Percentiles rank a stretch among this genome's conserved stretches.
phyloP scores from a whole-genome alignment of 2,797 vertebrate genomes.

The Sebastes vulpes region DNA sequence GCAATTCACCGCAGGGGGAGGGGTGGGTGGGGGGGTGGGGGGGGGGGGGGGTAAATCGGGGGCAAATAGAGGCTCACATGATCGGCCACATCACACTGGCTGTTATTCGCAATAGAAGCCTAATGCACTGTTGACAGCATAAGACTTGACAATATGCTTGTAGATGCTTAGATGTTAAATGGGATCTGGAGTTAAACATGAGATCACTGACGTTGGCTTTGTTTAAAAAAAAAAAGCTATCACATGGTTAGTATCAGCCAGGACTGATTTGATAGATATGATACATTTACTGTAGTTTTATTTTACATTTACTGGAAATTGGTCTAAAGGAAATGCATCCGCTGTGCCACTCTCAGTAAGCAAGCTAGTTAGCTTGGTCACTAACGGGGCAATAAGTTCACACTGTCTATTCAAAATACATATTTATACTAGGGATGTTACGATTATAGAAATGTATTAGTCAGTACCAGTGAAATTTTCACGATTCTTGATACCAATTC shows the following conservation, averaged over 20 bases:
- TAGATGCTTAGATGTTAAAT: neutral
- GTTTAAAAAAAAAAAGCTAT: neutral
- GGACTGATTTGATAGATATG: neutral
- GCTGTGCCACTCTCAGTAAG: neutral
- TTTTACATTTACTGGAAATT: neutral
- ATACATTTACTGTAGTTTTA: neutral
- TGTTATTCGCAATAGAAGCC: conserved; percentile 56
- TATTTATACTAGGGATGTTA: too few species aligned
- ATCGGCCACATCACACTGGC: conserved; percentile 61
- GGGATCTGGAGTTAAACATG: conserved; percentile 4
- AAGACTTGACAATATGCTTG: conserved; percentile 44
- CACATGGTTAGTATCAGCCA: neutral
- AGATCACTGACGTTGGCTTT: neutral
- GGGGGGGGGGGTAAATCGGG: too few species aligned
- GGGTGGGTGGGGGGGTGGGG: too few species aligned
- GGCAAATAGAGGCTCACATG: conserved; percentile 62
- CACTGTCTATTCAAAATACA: neutral
- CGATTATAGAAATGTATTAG: too few species aligned
- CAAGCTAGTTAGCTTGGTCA: neutral
- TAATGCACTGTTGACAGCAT: conserved; percentile 51
- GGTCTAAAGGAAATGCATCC: neutral
- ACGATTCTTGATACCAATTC: too few species aligned
- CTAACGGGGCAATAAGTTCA: neutral
- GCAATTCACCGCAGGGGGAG: neutral
- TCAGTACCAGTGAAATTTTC: too few species aligned